Evolutionary conservation across 2,797 vertebrate genomes (phyloP).

Genomic region (Enteromius trimaculatus): DNA sequence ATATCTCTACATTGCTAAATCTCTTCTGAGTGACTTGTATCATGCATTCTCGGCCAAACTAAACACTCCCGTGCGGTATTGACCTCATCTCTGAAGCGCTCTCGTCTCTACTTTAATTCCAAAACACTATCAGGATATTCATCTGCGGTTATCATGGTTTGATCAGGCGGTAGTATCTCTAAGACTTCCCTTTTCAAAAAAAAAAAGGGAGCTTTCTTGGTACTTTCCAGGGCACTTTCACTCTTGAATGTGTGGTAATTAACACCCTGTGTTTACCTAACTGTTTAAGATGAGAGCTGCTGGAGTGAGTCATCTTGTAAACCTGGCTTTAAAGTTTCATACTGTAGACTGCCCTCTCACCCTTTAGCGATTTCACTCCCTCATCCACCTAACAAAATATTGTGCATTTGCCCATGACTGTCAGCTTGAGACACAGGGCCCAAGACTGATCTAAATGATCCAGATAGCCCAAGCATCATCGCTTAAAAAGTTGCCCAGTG

Average conservation of each 20-base stretch:
- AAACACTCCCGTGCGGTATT: constrained; percentile 43
- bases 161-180: constrained; percentile 46
- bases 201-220: constrained; percentile 63
- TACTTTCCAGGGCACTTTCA: constrained; percentile 77
- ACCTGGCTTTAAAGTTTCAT: constrained; percentile 71
- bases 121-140: constrained; percentile 19
- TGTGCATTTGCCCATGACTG: background rate
- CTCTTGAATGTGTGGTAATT: constrained; percentile 61
- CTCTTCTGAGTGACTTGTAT: constrained; percentile 53
- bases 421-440: background rate
- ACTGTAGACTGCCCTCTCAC: constrained; percentile 63
- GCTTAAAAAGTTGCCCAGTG: too few species aligned
- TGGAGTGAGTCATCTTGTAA: constrained; percentile 68
- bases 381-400: constrained; percentile 44
- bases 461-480: too few species aligned
- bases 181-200: constrained; percentile 53
- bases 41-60: constrained; percentile 40
- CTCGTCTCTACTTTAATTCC: constrained; percentile 25
- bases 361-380: constrained; percentile 12
- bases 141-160: constrained; percentile 18
- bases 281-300: constrained; percentile 49
- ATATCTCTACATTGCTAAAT: constrained; percentile 57
- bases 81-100: constrained; percentile 39
- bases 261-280: constrained; percentile 57
- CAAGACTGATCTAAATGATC: too few species aligned